A percentile compares a stretch with the other conserved stretches of the same genome.
Evolutionary conservation across 2,797 vertebrate species (phyloP).

Genomic region (Numenius phaeopus): DNA sequence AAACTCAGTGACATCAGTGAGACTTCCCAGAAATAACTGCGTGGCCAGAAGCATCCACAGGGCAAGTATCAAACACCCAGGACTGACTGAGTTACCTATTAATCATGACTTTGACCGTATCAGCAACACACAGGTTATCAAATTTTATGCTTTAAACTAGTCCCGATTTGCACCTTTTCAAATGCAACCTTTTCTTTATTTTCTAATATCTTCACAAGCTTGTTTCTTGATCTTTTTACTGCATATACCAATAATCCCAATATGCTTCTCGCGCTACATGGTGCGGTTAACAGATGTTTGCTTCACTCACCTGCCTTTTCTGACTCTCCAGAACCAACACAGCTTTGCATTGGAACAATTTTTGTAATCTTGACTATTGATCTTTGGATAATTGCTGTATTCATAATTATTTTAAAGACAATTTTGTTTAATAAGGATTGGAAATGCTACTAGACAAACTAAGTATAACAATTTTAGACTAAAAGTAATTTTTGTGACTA

Average conservation of each 20-base stretch:
- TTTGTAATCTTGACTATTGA: not conserved
- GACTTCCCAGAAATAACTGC: not conserved
- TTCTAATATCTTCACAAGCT: not conserved
- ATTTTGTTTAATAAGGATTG: not conserved
- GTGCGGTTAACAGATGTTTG: not conserved
- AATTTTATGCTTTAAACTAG: not conserved
- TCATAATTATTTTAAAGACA: constrained; percentile 32
- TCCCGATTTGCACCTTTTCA: not conserved
- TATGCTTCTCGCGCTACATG: not conserved
- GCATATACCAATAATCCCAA: not conserved
- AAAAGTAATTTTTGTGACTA: constrained; percentile 36
- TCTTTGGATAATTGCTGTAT: constrained; percentile 8
- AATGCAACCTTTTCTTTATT: not conserved
- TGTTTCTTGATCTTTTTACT: not conserved
- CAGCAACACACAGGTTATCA: not conserved
- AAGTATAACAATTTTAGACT: not conserved
- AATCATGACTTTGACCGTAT: not conserved
- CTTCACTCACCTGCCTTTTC: not conserved
- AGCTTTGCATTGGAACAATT: not conserved
- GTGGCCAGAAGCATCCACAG: not conserved
- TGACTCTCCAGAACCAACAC: not conserved
- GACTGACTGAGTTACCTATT: not conserved
- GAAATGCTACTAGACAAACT: not conserved
- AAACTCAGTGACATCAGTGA: not conserved
- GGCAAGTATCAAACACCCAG: not conserved